Evolutionary conservation across 2,888 invertebrate species (phyloP), one percentile per base, ranked within the genome.

Genomic region (Polymixis flavicincta): DNA sequence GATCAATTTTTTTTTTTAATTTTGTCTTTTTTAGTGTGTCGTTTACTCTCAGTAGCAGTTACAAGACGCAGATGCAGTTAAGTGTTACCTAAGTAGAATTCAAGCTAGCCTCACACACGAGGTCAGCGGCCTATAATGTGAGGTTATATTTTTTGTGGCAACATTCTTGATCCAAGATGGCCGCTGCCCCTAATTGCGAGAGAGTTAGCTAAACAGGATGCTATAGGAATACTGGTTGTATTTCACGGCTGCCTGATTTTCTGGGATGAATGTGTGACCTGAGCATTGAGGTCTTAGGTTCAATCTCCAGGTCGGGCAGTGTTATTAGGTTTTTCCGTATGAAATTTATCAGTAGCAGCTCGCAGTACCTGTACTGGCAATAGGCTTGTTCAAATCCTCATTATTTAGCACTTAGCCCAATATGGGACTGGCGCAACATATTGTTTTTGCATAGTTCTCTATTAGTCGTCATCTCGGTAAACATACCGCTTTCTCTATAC

Each of bases 101-200:
- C 55, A n/a, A 81, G 66, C 61, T 55, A 63, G 55, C 67, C 61
- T 61, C 66, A 55, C 55, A 57, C 48, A 25, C 42, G 66, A 71
- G 86, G 73, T 84, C 81, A 70, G 17, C 42, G 81, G 22, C 71
- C 84, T 77, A 77, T 74, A 75, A 85, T 84, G 80, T 37, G 63
- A 78, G 83, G 73, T 70, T 70, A 74, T 85, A 82, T 86, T 85
- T 85, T 75, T 77, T 80, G 86, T 84, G 81, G 84, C 64, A 83
- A 81, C 84, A 86, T 84, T 83, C 63, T 79, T 48, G 28, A 48
- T 65, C 42, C 71, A 80, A 80, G 76, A 85, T 86, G 86, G 84
- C 83, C 37, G n/a, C 13, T 55, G 72, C 13, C 32, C 64, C 69
- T 83, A 80, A 85, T 85, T 83, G 73, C 86, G 80, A 83, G 74